Evolutionary conservation across 2,888 invertebrate species (phyloP).

Genomic region (Willowsia nigromaculata): DNA sequence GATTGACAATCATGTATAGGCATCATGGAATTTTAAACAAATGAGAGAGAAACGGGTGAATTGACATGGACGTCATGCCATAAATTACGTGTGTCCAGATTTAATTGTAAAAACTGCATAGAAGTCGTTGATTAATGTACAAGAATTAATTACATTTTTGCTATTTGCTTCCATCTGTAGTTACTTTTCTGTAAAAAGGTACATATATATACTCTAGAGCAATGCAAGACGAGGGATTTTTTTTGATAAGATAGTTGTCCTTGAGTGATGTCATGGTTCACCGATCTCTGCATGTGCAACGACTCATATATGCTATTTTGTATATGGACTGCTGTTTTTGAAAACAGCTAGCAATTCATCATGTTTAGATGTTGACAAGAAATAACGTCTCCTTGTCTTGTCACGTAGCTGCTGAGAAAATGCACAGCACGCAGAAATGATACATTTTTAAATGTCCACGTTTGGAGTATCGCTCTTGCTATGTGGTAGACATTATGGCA

Average conservation of each 20-base stretch:
- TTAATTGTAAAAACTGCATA: background rate
- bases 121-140: background rate
- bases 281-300: slow-evolving; percentile 12
- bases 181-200: background rate
- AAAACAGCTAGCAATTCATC: slow-evolving; percentile 1
- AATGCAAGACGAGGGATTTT: background rate
- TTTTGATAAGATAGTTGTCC: background rate
- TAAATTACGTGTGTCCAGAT: background rate
- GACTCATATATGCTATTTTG: too few relatives aligned
- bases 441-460: background rate
- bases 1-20: background rate
- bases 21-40: background rate
- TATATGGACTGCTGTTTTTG: background rate
- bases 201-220: too few relatives aligned
- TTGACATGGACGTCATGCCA: background rate
- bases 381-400: background rate
- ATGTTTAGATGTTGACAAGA: slow-evolving; percentile 4
- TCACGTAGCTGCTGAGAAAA: slow-evolving; percentile 2
- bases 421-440: background rate
- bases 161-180: background rate
- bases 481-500: background rate
- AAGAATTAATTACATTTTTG: background rate
- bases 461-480: background rate
- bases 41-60: background rate
- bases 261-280: slow-evolving; percentile 14